A percentile compares a stretch with the other conserved stretches of the same genome.
These are phyloP conservation scores for Gopherus flavomarginatus DNA, from an alignment of 2,113 vertebrate species.

Conservation along the genomic window DNA sequence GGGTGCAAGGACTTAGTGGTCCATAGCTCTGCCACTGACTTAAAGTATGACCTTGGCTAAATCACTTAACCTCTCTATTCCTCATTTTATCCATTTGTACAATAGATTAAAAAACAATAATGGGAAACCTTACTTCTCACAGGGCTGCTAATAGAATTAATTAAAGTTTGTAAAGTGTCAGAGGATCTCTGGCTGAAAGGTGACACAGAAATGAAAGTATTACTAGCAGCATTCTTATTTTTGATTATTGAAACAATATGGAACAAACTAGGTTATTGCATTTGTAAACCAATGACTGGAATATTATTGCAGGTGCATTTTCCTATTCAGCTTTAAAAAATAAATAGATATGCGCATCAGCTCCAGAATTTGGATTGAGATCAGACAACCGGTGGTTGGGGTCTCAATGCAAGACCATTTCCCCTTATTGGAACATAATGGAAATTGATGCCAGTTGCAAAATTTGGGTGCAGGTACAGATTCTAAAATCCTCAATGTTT, in stretches of 20 bases:
- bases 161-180: background rate
- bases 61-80: background rate
- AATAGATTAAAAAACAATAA: background rate
- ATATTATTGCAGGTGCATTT: background rate
- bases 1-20: background rate
- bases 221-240: background rate
- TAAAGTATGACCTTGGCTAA: rapidly evolving
- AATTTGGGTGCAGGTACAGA: background rate
- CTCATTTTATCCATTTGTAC: background rate
- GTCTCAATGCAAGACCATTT: background rate
- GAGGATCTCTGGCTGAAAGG: background rate
- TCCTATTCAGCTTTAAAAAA: background rate
- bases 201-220: background rate
- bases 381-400: rapidly evolving
- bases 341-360: background rate
- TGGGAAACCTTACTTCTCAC: background rate
- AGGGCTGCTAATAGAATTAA: background rate
- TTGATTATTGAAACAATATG: background rate
- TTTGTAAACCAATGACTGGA: background rate
- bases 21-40: background rate
- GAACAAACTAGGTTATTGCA: background rate
- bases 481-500: background rate
- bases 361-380: constrained; percentile 16
- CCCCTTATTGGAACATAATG: background rate
- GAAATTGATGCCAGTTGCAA: background rate